Evolutionary conservation across 1,140 invertebrate genomes (phyloP), one percentile per base, ranked within the genome.

Genomic region (Drosophila oshimai): DNA sequence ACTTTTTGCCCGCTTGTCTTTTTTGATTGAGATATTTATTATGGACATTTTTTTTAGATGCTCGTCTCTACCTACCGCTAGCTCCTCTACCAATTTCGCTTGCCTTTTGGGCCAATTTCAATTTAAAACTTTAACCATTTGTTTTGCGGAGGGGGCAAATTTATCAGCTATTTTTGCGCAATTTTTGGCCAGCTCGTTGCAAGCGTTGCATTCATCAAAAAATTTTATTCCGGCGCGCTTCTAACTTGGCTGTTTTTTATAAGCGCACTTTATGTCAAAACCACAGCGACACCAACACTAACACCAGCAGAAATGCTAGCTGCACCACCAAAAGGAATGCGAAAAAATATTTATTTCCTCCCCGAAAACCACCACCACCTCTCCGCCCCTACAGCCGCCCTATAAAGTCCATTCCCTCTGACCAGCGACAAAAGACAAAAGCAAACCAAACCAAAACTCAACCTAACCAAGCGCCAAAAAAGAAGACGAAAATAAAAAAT

Each of bases 181-280:
- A 65, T 84, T 74, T 78, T 58, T 81, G 41, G 33, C 6, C 42
- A 39, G 31, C 31, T 62, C 46, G 69, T 60, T 72, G 64, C 60
- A 26, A 64, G 49, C 75, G 75, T 75, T 80, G 77, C 75, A 84
- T 84, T 86, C 80, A 84, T 84, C 80, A 84, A 86, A 86, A 84
- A 72, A 86, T 81, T 49, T 75, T 74, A 74, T 86, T 75, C 64
- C 53, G 58, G 44, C 81, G 75, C 81, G 61, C 22, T 68, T 68
- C 80, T 84, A 87, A 84, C 81, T 84, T 87, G 80, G 64, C 29
- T 81, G 71, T 84, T 86, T 84, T 84, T 84, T 84, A 84, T 87
- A 87, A 87, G 81, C 73, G 64, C 81, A 88, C 81, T 86, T 86
- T 87, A 86, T 86, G 81, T 86, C 81, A 86, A 86, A 86, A 86